Evolutionary conservation across 2,888 invertebrate species (phyloP), one percentile per base, ranked within the genome.

Genomic region (Vannuccia rotundouncinata): DNA sequence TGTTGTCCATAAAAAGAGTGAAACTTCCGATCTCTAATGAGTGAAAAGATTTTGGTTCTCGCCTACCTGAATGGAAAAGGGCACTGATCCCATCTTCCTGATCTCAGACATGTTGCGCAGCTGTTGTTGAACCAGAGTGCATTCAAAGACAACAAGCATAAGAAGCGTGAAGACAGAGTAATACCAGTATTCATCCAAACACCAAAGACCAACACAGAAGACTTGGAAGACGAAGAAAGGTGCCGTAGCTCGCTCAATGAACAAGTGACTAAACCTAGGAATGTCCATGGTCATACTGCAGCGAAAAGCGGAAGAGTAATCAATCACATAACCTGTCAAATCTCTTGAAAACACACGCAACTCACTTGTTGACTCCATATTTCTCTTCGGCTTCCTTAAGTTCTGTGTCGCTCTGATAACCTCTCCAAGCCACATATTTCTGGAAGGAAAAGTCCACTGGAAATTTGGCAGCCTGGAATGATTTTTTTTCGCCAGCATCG

Each of bases 211-310:
- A 74, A 99, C 98, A 86, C 98, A 99, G 88, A 99, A 98, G 81
- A 99, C 95, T 92, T 99, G 99, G 89, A 99, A 99, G 1, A 99
- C 97, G 89, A 99, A 99, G 89, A 99, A 99, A 0, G 99, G 99
- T 0, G 99, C 98, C 0, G 98, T 97, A 0, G 99, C 99, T 84
- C 99, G 90, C 89, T 99, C 99, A 84, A 93, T 93, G 87, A 99
- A 99, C 25, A 99, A 90, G 88, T 98, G 96, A 90, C 92, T 91
- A 86, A 99, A 99, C 88, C 95, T 94, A 0, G 99, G 99, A 0
- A 79, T 59, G 27, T 78, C 78, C 78, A 78, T 78, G 5, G 59
- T 29, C 78, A 78, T 78, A 25, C 78, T 78, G 73, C 73, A 73
- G 27, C 10, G n/a, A 22, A 73, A 22, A 73, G 73, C 10, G 22